Conservation (phyloP, 2,797 vertebrate species). For the Myotis planiceps region DNA sequence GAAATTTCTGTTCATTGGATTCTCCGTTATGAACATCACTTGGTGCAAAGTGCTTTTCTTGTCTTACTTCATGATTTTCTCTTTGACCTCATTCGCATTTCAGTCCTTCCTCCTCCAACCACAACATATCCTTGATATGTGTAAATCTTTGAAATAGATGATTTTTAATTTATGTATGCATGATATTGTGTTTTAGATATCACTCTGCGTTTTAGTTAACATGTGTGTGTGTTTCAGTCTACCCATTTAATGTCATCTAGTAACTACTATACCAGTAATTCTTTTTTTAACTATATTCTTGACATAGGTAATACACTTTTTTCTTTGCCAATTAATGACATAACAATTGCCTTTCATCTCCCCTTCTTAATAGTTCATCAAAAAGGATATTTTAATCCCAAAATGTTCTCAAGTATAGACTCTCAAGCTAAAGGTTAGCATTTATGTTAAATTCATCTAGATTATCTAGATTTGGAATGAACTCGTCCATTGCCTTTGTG, state of each 20-base stretch:
- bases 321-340: conserved; percentile 38
- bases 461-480: neutral
- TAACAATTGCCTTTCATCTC: conserved; percentile 3
- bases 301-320: conserved; percentile 15
- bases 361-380: neutral
- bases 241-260: neutral
- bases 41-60: neutral
- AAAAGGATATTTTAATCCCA: neutral
- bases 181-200: neutral
- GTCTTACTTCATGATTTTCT: neutral
- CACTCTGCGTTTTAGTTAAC: neutral
- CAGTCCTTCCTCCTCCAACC: neutral
- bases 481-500: neutral
- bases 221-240: neutral
- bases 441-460: neutral
- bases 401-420: neutral
- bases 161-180: neutral
- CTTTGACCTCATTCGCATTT: neutral
- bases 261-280: neutral
- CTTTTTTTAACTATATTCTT: conserved; percentile 41
- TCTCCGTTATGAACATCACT: neutral
- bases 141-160: neutral
- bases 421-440: neutral
- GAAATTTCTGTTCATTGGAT: neutral
- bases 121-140: neutral